Evolutionary conservation across 2,113 vertebrate genomes (phyloP).

Genomic region (rat (Rattus norvegicus)): DNA sequence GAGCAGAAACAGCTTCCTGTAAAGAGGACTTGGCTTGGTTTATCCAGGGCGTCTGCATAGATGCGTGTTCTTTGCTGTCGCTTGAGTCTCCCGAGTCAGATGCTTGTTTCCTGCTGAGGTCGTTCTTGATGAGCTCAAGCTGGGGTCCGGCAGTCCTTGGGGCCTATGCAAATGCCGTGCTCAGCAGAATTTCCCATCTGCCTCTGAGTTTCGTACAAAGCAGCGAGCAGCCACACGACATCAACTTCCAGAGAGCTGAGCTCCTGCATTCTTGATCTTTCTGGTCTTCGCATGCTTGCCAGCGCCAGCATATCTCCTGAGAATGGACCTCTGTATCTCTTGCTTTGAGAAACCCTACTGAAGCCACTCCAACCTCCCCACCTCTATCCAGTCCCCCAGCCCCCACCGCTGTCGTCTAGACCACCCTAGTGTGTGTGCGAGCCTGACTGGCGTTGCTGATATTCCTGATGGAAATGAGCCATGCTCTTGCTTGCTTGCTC

Average conservation of each 20-base stretch:
- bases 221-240: not conserved
- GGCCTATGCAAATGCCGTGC: rapidly evolving
- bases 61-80: rapidly evolving
- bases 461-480: not conserved
- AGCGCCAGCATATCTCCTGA: not conserved
- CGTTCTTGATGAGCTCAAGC: not conserved
- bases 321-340: not conserved
- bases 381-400: too few relatives aligned
- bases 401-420: too few relatives aligned
- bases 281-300: not conserved
- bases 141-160: not conserved
- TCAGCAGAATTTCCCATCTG: not conserved
- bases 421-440: too few relatives aligned
- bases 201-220: not conserved
- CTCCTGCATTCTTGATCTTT: not conserved
- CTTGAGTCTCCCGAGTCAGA: not conserved
- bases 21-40: not conserved
- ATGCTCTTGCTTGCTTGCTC: not conserved
- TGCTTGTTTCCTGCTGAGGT: not conserved
- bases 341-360: not conserved
- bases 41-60: not conserved
- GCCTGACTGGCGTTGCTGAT: not conserved
- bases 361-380: not conserved
- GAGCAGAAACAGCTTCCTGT: not conserved
- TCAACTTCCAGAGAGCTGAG: not conserved